These are phyloP conservation scores for Apteryx mantelli DNA, from an alignment of 2,113 vertebrate species.

Conservation along the genomic window DNA sequence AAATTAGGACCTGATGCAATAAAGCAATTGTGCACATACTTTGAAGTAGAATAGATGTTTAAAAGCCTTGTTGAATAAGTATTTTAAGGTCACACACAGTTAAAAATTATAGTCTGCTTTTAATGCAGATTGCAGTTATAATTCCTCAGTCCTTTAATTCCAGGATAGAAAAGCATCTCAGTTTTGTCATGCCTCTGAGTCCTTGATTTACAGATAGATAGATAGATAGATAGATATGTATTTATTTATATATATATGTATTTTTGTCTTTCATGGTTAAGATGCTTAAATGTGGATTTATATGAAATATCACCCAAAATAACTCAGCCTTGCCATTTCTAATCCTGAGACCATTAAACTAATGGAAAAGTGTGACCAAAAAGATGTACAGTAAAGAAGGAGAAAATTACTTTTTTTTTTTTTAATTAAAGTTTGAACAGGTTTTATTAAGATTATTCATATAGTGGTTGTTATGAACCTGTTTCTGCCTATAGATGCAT, in stretches of 20 bases:
- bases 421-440: background rate
- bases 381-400: background rate
- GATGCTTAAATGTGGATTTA: background rate
- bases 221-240: too few relatives aligned
- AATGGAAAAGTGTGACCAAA: background rate
- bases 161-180: background rate
- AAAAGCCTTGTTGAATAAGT: background rate
- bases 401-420: background rate
- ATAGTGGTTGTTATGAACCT: accelerated
- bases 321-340: background rate
- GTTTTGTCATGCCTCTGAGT: background rate
- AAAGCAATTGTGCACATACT: background rate
- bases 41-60: background rate
- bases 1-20: background rate
- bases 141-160: background rate
- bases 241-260: too few relatives aligned
- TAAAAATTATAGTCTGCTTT: background rate
- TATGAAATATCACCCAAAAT: background rate
- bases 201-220: background rate
- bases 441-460: background rate
- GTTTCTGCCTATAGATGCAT: background rate
- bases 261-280: background rate
- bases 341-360: background rate
- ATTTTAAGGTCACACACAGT: background rate
- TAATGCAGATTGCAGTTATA: background rate